Conservation (phyloP, 2,797 vertebrate genomes). For the Varecia variegata region DNA sequence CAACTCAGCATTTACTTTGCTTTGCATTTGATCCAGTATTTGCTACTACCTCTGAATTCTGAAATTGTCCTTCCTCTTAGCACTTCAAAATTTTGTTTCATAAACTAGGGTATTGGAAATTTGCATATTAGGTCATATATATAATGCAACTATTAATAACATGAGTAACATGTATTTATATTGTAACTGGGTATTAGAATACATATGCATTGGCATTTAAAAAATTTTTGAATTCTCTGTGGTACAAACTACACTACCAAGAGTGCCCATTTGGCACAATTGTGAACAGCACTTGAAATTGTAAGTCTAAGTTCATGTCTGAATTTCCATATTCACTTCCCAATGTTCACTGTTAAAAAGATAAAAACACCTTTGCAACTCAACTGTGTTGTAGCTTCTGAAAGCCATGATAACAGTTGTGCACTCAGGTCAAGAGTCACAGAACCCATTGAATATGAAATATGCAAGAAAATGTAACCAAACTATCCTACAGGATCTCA, state of each 20-base stretch:
- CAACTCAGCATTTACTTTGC: constrained; percentile 18
- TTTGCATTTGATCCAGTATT: not conserved
- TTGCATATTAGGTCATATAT: not conserved
- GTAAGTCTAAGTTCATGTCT: not conserved
- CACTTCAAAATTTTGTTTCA: constrained; percentile 1
- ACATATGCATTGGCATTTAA: not conserved
- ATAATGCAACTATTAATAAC: not conserved
- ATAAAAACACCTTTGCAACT: not conserved
- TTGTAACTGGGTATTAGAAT: not conserved
- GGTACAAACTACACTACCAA: not conserved
- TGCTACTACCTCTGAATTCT: not conserved
- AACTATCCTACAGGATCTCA: too few species aligned
- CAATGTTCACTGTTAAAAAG: not conserved
- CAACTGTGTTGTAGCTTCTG: not conserved
- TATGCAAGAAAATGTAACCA: not conserved
- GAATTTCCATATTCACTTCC: constrained; percentile 19
- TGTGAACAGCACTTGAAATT: not conserved
- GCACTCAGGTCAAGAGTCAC: not conserved
- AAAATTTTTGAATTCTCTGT: not conserved
- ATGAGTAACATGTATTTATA: not conserved
- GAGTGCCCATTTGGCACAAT: not conserved
- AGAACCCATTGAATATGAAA: not conserved
- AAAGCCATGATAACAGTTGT: not conserved
- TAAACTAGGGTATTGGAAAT: not conserved
- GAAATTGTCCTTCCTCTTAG: not conserved